Percentiles rank a stretch among this genome's conserved stretches.
Conservation (phyloP, 2,888 invertebrate genomes). For the Acronicta aceris region DNA sequence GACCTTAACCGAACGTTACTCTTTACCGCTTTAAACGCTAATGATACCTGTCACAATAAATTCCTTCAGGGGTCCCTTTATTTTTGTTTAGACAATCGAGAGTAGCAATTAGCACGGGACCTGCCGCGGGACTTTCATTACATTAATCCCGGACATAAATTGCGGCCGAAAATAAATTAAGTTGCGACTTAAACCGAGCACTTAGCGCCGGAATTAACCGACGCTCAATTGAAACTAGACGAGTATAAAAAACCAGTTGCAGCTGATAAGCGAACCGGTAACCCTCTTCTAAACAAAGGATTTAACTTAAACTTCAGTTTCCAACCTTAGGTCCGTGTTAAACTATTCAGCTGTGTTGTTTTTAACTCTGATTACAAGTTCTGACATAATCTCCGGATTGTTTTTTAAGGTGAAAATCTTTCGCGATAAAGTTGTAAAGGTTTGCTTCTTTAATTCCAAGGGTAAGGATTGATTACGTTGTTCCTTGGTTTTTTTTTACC, state of each 20-base stretch:
- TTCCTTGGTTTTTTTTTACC: conserved; percentile 33
- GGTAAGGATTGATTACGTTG: conserved; percentile 60
- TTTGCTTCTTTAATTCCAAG: conserved; percentile 59
- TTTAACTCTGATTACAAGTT: conserved; percentile 79
- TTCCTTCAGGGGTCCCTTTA: conserved; percentile 60
- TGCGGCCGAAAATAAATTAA: conserved; percentile 83
- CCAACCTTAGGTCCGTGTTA: conserved; percentile 54
- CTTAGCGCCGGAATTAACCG: conserved; percentile 84
- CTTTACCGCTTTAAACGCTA: conserved; percentile 41
- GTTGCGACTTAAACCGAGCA: conserved; percentile 81
- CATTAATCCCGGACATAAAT: conserved; percentile 84
- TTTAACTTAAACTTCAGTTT: conserved; percentile 75
- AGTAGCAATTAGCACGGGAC: conserved; percentile 78
- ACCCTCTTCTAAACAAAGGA: conserved; percentile 81
- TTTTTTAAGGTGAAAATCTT: conserved; percentile 69
- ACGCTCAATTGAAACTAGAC: conserved; percentile 86
- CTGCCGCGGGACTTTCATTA: conserved; percentile 78
- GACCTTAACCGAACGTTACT: conserved; percentile 42
- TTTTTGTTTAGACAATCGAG: conserved; percentile 82
- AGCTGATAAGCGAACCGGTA: conserved; percentile 76
- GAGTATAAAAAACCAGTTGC: conserved; percentile 73
- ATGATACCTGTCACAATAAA: conserved; percentile 55
- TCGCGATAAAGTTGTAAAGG: conserved; percentile 61
- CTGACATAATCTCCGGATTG: conserved; percentile 76
- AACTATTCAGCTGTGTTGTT: conserved; percentile 72